Evolutionary conservation across 2,888 invertebrate species (phyloP), one percentile per base, ranked within the genome.

Genomic region (Amphipyra tragopoginis): DNA sequence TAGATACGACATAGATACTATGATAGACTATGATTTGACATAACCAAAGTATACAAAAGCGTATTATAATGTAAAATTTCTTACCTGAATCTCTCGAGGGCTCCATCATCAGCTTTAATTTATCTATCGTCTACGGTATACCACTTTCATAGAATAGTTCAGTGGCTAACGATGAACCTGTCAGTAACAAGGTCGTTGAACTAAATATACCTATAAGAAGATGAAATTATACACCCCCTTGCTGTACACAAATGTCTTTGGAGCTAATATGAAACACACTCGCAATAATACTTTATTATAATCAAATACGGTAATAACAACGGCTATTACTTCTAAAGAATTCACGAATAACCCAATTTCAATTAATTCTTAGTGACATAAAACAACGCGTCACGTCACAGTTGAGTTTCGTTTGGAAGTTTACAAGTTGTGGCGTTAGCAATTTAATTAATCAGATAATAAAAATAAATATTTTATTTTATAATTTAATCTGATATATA

Each of bases 111-210:
- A 75, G 80, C 80, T 82, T 80, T 79, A 87, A 84, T 83, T 83
- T 87, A 86, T 74, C 86, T 89, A 87, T 86, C 83, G 82, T 84
- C 81, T 88, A 86, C 82, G 75, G 73, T 84, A 81, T 71, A 90
- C 86, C 90, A 93, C 93, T 94, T 92, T 93, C 92, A 90, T 94
- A 90, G 87, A 92, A 88, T 85, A 90, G 85, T 91, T 90, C 87
- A 89, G 91, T 90, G 86, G 91, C 90, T 86, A 85, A 91, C 90
- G 93, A 93, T 93, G 94, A 93, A 93, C 94, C 94, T 94, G 94
- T 94, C 94, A 94, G 93, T 89, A 94, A 93, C 94, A 94, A 94
- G 94, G 94, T 94, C 94, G 93, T 90, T 94, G 94, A 94, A 94
- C 94, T 94, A 94, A 93, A 94, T 94, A 93, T 93, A 93, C 93